Percentiles rank a stretch among this genome's conserved stretches.
Evolutionary conservation across 2,888 invertebrate genomes (phyloP).

Genomic region (Ochropacha duplaris): DNA sequence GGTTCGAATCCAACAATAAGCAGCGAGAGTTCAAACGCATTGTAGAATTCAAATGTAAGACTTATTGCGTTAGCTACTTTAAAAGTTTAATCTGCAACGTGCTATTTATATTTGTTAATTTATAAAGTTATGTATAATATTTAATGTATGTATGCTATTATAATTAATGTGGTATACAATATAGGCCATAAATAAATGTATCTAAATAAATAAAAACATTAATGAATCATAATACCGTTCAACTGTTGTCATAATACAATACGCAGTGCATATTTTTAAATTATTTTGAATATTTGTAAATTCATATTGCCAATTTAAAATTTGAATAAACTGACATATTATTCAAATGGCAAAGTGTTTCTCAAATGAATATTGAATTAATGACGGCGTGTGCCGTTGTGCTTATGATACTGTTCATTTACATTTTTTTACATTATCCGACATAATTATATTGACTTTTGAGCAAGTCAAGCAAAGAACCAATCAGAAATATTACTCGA

Average conservation of each 20-base stretch:
- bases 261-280: constrained; percentile 25
- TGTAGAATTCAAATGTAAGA: too few species aligned
- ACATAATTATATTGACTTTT: background rate
- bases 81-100: too few species aligned
- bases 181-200: background rate
- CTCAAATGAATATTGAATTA: constrained; percentile 1
- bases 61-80: too few species aligned
- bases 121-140: too few species aligned
- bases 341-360: constrained; percentile 11
- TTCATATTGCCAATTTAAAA: constrained; percentile 12
- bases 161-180: background rate
- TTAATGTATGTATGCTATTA: background rate
- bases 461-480: background rate
- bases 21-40: too few species aligned
- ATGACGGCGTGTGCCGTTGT: background rate
- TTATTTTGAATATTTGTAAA: constrained; percentile 11
- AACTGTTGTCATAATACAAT: constrained; percentile 18
- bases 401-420: background rate
- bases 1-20: too few species aligned
- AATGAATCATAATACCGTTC: constrained; percentile 14
- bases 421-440: background rate
- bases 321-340: constrained; percentile 1
- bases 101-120: too few species aligned
- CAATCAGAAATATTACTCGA: too few species aligned
- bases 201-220: background rate